Base-by-base conservation (phyloP, 1,140 invertebrate genomes). In the Vanessa atalanta region DNA sequence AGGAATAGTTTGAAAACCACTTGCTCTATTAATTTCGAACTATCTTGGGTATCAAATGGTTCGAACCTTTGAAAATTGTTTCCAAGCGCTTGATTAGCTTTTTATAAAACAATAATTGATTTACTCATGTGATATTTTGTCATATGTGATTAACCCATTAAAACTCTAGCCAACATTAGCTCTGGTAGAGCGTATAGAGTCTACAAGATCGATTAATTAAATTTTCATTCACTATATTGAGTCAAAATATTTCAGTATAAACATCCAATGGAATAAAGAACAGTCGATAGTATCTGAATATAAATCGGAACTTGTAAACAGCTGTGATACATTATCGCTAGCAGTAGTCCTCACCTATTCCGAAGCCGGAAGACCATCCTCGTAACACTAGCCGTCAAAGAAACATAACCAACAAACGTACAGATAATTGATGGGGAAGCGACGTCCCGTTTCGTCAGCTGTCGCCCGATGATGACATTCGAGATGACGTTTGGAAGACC, bases 361-460 rank as follows among this genome's bases (percentile, higher is more conserved):
- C 79, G 74, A 78, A 82, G 79, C 77, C 86, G 88, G 88, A 90
- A 88, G 78, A 80, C 71, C 73, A 69, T 78, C 72, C 50, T 8
- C 79, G 80, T 84, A 87, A 87, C 82, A 79, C 76, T 79, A 82
- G 79, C 82, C 57, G 79, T 81, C 16, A 55, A n/a, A 61, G 57
- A 61, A 77, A 76, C 73, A 63, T 81, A 83, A 81, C 77, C 81
- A 85, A 85, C 83, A 84, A 83, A 85, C 85, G 82, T 75, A 77
- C 77, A 60, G 65, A 77, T 88, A 88, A 88, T 88, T 88, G 87
- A 90, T 90, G 87, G 83, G 86, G 88, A 83, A 80, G 81, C 83
- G 87, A 90, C 84, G 83, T 80, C 79, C 79, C 88, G 73, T 90
- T 90, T 90, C 88, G 79, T 89, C 88, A 87, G 83, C 84, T 86